phyloP scores from a whole-genome alignment of 2,888 invertebrate genomes.

The Pachycephus smyrnensis region DNA sequence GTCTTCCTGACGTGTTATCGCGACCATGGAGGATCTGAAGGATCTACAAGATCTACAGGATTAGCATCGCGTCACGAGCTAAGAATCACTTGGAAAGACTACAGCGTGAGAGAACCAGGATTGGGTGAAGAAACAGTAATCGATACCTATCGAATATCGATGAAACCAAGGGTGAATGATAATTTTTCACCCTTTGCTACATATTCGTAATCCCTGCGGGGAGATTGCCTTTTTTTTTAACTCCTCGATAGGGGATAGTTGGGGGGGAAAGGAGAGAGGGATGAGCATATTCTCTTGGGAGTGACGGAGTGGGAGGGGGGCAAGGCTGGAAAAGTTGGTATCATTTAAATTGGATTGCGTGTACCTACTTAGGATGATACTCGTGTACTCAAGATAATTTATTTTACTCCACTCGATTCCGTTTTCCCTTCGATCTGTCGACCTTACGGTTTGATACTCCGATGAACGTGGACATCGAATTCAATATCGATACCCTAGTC shows the following conservation, averaged over 20 bases:
- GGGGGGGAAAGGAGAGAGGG: neutral
- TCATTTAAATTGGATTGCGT: slow-evolving; percentile 53
- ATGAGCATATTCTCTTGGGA: slow-evolving; percentile 13
- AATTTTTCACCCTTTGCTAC: slow-evolving; percentile 8
- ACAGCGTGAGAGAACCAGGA: too few relatives aligned
- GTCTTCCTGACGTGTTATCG: neutral
- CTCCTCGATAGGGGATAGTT: neutral
- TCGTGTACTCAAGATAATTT: slow-evolving; percentile 26
- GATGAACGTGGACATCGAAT: neutral
- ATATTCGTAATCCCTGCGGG: neutral
- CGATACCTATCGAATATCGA: neutral
- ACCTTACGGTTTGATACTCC: neutral
- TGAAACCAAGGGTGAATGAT: slow-evolving; percentile 28
- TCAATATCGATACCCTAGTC: neutral
- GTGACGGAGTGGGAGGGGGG: slow-evolving; percentile 21
- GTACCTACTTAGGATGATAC: slow-evolving; percentile 42
- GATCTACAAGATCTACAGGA: neutral
- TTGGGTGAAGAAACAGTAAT: neutral
- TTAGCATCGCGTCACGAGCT: too few relatives aligned
- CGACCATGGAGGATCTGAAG: neutral
- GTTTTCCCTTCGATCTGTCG: slow-evolving; percentile 28
- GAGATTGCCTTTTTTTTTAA: neutral
- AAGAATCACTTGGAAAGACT: too few relatives aligned
- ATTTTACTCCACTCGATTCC: slow-evolving; percentile 19
- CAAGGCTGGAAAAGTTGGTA: slow-evolving; percentile 32